These are phyloP conservation scores for Yasuhikotakia modesta DNA, from an alignment of 2,797 vertebrate genomes.

Conservation along the genomic window DNA sequence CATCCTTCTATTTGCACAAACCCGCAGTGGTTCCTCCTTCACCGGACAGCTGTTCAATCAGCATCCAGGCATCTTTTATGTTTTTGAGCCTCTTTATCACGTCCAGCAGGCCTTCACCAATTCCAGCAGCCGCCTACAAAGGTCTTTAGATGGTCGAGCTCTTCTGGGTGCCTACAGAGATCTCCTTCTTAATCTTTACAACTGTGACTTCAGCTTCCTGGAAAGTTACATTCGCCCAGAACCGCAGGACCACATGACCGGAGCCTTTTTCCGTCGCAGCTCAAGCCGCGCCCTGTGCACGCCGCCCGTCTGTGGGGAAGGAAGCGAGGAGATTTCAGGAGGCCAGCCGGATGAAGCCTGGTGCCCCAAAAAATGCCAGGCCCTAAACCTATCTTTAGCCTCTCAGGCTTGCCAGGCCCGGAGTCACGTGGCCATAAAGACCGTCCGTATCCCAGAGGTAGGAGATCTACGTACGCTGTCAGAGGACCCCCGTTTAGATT, in stretches of 20 bases:
- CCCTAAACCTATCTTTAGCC: slow-evolving; percentile 77
- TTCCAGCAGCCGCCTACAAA: slow-evolving; percentile 72
- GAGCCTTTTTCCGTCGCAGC: slow-evolving; percentile 73
- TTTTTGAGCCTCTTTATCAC: slow-evolving; percentile 84
- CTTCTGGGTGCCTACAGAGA: slow-evolving; percentile 79
- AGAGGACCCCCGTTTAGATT: slow-evolving; percentile 79
- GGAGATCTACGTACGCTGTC: slow-evolving; percentile 74
- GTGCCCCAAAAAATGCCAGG: slow-evolving; percentile 77
- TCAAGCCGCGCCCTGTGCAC: slow-evolving; percentile 80
- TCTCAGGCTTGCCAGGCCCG: slow-evolving; percentile 71
- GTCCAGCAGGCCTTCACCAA: slow-evolving; percentile 79
- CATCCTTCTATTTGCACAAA: slow-evolving; percentile 82
- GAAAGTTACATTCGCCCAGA: slow-evolving; percentile 79
- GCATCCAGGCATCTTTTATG: slow-evolving; percentile 80
- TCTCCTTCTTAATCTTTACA: slow-evolving; percentile 80
- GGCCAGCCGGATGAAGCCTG: slow-evolving; percentile 71
- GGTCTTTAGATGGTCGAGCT: slow-evolving; percentile 71
- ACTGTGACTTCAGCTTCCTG: slow-evolving; percentile 79
- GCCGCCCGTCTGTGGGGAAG: slow-evolving; percentile 75
- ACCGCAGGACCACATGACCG: slow-evolving; percentile 75
- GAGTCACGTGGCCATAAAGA: slow-evolving; percentile 78
- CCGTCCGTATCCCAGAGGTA: slow-evolving; percentile 74
- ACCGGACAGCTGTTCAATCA: slow-evolving; percentile 84
- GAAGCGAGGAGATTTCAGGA: background rate
- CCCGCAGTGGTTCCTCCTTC: slow-evolving; percentile 83